These are phyloP conservation scores for Alethe castanea DNA, from an alignment of 2,113 vertebrate species.

Conservation along the genomic window DNA sequence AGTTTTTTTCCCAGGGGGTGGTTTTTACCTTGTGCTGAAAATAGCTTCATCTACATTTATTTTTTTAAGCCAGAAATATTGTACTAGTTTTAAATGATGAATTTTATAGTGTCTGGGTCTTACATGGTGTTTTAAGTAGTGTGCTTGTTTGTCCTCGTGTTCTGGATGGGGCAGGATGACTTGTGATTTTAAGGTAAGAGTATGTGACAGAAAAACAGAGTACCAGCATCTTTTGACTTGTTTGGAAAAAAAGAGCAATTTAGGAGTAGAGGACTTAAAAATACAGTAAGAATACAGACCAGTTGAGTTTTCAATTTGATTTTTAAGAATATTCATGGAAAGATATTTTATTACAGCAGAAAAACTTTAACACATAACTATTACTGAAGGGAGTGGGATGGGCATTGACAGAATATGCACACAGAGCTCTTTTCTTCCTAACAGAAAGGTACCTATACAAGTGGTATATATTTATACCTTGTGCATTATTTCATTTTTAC, in stretches of 20 bases:
- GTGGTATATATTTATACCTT: neutral
- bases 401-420: neutral
- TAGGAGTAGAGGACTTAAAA: neutral
- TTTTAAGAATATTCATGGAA: neutral
- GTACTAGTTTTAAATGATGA: neutral
- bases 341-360: neutral
- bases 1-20: neutral
- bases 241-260: neutral
- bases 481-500: neutral
- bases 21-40: neutral
- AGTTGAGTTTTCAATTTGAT: neutral
- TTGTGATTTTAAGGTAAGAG: neutral
- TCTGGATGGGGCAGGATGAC: neutral
- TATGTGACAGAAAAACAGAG: neutral
- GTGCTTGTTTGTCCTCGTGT: neutral
- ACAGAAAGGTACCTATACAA: neutral
- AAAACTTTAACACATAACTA: neutral
- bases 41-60: neutral
- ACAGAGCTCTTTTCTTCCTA: neutral
- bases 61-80: neutral
- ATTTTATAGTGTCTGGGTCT: neutral
- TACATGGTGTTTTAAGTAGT: neutral
- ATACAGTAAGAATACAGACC: neutral
- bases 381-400: neutral
- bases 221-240: neutral